phyloP scores from a whole-genome alignment of 1,140 invertebrate genomes.

The Anadara kagoshimensis region DNA sequence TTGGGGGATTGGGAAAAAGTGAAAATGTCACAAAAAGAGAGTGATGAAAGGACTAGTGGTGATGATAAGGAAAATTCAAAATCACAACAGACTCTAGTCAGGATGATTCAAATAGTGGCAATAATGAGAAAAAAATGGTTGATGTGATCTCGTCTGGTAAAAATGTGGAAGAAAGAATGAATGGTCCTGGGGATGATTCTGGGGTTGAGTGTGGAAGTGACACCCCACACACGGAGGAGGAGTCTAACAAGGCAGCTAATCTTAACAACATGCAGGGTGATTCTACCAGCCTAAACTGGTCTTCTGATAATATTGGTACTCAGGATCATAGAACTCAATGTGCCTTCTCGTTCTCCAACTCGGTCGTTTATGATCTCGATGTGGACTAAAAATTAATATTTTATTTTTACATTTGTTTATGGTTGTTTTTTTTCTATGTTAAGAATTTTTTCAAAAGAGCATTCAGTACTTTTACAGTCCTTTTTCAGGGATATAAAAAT shows the following conservation, averaged over 20 bases:
- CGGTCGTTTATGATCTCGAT: conserved; percentile 64
- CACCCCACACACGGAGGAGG: conserved; percentile 26
- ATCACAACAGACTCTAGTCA: neutral
- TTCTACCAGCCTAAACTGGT: conserved; percentile 50
- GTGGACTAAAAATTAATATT: conserved; percentile 36
- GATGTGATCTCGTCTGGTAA: conserved; percentile 19
- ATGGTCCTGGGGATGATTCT: conserved; percentile 52
- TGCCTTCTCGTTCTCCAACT: conserved; percentile 65
- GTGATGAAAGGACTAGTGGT: neutral
- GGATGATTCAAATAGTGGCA: neutral
- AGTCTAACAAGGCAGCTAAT: conserved; percentile 40
- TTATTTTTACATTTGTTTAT: no score
- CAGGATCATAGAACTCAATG: conserved; percentile 64
- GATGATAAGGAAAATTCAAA: neutral
- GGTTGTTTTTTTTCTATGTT: no score
- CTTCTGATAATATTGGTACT: conserved; percentile 3
- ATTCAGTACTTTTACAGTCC: no score
- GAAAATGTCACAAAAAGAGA: neutral
- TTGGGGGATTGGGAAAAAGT: neutral
- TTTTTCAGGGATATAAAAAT: no score
- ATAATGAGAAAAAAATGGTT: conserved; percentile 1
- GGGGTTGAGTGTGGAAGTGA: conserved; percentile 41
- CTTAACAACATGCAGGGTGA: no score
- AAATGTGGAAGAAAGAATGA: conserved; percentile 37
- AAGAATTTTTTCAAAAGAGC: no score